Conservation (phyloP, 1,140 invertebrate genomes). For the Hyphantria cunea region DNA sequence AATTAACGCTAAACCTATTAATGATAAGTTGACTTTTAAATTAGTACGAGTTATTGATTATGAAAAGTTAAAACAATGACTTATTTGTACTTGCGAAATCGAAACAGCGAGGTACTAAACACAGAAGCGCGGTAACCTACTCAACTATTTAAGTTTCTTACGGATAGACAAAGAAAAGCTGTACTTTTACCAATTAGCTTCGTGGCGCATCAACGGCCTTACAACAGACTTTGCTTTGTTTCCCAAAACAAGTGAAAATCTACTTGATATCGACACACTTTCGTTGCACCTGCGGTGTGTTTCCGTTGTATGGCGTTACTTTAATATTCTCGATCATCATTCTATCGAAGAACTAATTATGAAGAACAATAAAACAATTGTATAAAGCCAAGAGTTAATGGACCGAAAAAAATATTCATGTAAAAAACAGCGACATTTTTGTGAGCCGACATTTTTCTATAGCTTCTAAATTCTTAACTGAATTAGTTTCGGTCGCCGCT, state of each 20-base stretch:
- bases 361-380: not conserved
- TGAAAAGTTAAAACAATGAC: slow-evolving; percentile 2
- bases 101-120: slow-evolving; percentile 45
- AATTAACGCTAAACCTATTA: slow-evolving; percentile 34
- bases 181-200: slow-evolving; percentile 77
- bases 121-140: slow-evolving; percentile 36
- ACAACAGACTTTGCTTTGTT: slow-evolving; percentile 62
- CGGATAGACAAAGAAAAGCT: slow-evolving; percentile 61
- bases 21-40: slow-evolving; percentile 29
- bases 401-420: not conserved
- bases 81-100: slow-evolving; percentile 3
- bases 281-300: slow-evolving; percentile 33
- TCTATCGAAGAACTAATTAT: slow-evolving; percentile 1
- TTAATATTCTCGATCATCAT: slow-evolving; percentile 6
- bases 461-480: not conserved
- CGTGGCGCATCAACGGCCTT: slow-evolving; percentile 48
- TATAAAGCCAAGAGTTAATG: not conserved
- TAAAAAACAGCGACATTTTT: slow-evolving; percentile 7
- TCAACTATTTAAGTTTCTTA: slow-evolving; percentile 69
- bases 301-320: slow-evolving; percentile 32
- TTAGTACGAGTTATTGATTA: not conserved
- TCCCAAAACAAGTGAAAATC: slow-evolving; percentile 71
- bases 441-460: not conserved
- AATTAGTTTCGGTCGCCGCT: not conserved
- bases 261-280: slow-evolving; percentile 62